Percentiles rank a stretch among this genome's conserved stretches.
These are phyloP conservation scores for Azorinus chamasolen DNA, from an alignment of 2,888 invertebrate species.

Conservation along the genomic window DNA sequence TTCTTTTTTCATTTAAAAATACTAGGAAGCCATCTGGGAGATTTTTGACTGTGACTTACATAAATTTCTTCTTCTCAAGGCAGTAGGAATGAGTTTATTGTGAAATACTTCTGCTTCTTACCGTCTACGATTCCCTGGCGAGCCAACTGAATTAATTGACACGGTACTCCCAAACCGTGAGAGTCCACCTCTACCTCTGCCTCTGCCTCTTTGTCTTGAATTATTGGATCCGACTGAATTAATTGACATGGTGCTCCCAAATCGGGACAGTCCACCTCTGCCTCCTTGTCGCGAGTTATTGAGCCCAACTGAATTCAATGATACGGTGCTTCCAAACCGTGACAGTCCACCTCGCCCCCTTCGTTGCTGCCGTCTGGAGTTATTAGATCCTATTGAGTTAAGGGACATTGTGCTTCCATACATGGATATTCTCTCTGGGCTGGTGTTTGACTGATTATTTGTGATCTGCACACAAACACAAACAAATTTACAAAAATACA, in stretches of 20 bases:
- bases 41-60: too few species aligned
- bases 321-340: constrained; percentile 42
- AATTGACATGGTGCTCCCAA: constrained; percentile 31
- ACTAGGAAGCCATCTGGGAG: too few species aligned
- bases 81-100: too few species aligned
- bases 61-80: too few species aligned
- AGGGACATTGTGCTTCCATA: too few species aligned
- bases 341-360: constrained; percentile 20
- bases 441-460: too few species aligned
- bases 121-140: constrained; percentile 22
- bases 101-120: too few species aligned
- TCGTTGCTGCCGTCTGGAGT: constrained; percentile 5
- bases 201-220: constrained; percentile 21
- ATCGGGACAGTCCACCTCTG: background rate
- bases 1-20: too few species aligned
- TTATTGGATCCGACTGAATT: constrained; percentile 15
- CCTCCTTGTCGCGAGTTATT: constrained; percentile 19
- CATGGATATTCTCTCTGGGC: too few species aligned
- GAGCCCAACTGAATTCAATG: constrained; percentile 32
- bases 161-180: constrained; percentile 36
- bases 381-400: background rate
- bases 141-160: constrained; percentile 30
- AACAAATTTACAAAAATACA: too few species aligned
- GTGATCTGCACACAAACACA: too few species aligned
- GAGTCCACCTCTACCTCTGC: constrained; percentile 16